phyloP scores from a whole-genome alignment of 2,888 invertebrate species.

The Tiliacea aurago region DNA sequence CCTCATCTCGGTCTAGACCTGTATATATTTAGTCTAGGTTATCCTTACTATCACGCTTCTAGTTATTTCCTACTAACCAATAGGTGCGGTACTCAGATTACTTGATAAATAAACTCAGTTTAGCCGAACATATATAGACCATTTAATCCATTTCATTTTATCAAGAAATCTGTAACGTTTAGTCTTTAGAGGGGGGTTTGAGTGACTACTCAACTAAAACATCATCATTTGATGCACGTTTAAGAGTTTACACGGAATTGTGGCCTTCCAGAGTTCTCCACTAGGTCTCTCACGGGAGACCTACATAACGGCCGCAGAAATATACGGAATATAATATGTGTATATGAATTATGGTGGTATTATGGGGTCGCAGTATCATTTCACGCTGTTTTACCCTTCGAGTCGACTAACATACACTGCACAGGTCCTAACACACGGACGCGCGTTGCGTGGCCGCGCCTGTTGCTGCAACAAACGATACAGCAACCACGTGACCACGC shows the following conservation, averaged over 20 bases:
- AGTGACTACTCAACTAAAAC: slow-evolving; percentile 72
- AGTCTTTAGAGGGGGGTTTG: slow-evolving; percentile 72
- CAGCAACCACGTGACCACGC: slow-evolving; percentile 61
- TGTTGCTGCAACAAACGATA: slow-evolving; percentile 28
- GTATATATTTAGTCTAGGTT: slow-evolving; percentile 81
- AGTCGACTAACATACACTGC: slow-evolving; percentile 88
- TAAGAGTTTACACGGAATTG: slow-evolving; percentile 74
- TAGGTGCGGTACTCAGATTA: slow-evolving; percentile 83
- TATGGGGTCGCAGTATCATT: slow-evolving; percentile 87
- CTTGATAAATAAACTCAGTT: slow-evolving; percentile 77
- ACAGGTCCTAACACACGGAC: slow-evolving; percentile 86
- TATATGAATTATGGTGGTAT: slow-evolving; percentile 87
- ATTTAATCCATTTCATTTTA: slow-evolving; percentile 69
- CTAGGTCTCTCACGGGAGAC: slow-evolving; percentile 75
- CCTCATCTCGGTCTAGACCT: slow-evolving; percentile 78
- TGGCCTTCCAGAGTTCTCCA: slow-evolving; percentile 91
- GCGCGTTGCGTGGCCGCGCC: slow-evolving; percentile 73
- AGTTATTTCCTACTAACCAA: slow-evolving; percentile 87
- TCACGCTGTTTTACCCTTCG: slow-evolving; percentile 88
- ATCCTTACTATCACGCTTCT: slow-evolving; percentile 87
- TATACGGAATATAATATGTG: slow-evolving; percentile 80
- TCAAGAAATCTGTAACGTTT: slow-evolving; percentile 83
- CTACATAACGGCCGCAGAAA: slow-evolving; percentile 80
- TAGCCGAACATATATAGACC: slow-evolving; percentile 55
- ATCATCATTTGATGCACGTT: slow-evolving; percentile 70